Evolutionary conservation across 2,113 vertebrate genomes (phyloP), one percentile per base, ranked within the genome.

Genomic region (Mesitornis unicolor): DNA sequence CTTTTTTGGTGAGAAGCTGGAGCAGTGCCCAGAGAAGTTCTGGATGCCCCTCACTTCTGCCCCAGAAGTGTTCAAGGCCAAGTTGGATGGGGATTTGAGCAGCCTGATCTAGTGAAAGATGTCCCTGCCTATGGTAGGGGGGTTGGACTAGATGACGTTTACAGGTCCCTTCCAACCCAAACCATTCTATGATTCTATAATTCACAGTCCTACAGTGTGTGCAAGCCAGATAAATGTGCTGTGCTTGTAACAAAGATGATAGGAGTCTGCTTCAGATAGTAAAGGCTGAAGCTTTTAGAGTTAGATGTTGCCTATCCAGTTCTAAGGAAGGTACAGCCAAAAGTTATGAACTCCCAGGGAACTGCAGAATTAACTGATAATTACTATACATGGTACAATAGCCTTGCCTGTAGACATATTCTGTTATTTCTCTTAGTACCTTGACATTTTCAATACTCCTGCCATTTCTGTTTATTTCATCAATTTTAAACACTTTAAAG

Each of bases 101-200:
- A 82, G 51, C 13, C 4, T 47, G 7, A 16, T 22, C 5, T 19
- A 38, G 36, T 57, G 47, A 26, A 87, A 84, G 9, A 5, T 56
- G 35, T 36, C 31, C 22, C 13, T 61, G 17, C 0, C 36, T 7
- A 10, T 31, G 7, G 10, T 8, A 18, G 10, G 4, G 4, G 1
- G 1, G 2, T 36, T 13, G 10, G 26, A 42, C 9, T 69, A 31
- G 4, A 6, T 33, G 11, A 48, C 20, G 13, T 75, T 60, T 47
- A 25, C 31, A 43, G 15, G 36, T 28, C 13, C 5, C 17, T 60
- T 42, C 45, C 51, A 40, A 47, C 9, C 13, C 21, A 69, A 25
- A 45, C 7, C 13, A 12, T 22, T 61, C 16, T 29, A 14, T 53
- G 8, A 26, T 16, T 40, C 15, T 48, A 6, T 20, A n/a, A 43